Conservation (phyloP, 2,113 vertebrate species). For the Varanus salvator region DNA sequence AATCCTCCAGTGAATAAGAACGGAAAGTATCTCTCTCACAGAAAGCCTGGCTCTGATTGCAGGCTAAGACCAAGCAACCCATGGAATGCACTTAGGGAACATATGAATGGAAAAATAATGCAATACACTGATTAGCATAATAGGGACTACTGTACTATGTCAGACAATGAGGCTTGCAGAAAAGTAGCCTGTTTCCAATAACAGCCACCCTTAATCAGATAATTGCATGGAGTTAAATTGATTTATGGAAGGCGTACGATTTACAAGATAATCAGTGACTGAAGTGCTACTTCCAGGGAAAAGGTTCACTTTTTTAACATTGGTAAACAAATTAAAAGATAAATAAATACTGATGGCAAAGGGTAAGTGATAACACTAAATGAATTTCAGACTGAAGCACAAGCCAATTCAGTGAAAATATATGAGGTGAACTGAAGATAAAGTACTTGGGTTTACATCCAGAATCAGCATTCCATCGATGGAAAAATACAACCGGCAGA, state of each 20-base stretch:
- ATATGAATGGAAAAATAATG: conserved; percentile 9
- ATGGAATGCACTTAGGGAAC: background rate
- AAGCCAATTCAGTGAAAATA: background rate
- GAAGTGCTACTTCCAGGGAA: background rate
- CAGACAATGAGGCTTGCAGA: background rate
- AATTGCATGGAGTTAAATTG: background rate
- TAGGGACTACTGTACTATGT: background rate
- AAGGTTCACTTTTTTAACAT: background rate
- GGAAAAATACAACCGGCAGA: too few relatives aligned
- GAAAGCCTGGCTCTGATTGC: background rate
- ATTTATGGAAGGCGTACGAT: background rate
- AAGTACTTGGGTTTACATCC: background rate
- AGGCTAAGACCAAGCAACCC: background rate
- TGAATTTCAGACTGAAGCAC: background rate
- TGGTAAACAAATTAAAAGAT: too few relatives aligned
- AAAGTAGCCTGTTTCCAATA: background rate
- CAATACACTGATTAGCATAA: background rate
- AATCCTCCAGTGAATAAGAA: conserved; percentile 9
- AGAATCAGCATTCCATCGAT: too few relatives aligned
- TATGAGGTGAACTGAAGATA: background rate
- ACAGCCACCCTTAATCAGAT: background rate
- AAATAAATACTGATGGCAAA: background rate
- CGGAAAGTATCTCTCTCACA: background rate
- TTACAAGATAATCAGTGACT: background rate
- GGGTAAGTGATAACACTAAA: background rate